Percentiles rank a stretch among this genome's conserved stretches.
Conservation (phyloP, 2,113 vertebrate genomes). For the Delphinapterus leucas region DNA sequence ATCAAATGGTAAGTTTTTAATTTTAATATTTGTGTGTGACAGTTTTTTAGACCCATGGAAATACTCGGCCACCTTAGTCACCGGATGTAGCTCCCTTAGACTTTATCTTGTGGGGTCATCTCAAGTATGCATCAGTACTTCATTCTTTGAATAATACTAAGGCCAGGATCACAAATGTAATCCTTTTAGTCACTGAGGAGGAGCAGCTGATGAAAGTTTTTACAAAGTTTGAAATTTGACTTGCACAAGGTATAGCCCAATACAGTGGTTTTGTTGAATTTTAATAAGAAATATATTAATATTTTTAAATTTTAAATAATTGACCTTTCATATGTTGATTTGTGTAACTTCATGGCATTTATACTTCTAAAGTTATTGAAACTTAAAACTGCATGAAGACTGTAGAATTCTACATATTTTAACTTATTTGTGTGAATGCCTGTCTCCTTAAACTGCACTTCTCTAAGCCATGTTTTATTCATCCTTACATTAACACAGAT, state of each 20-base stretch:
- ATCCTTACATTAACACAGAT: not conserved
- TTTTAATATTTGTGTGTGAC: not conserved
- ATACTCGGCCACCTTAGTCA: not conserved
- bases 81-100: not conserved
- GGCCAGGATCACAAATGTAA: not conserved
- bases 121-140: not conserved
- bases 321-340: not conserved
- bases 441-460: not conserved
- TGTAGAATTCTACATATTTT: not conserved
- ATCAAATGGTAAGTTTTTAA: not conserved
- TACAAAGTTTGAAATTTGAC: slow-evolving; percentile 32
- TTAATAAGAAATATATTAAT: not conserved
- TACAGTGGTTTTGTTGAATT: not conserved
- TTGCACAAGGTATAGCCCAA: not conserved
- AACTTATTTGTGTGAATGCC: not conserved
- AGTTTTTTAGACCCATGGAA: not conserved
- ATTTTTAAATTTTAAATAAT: slow-evolving; percentile 14
- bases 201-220: not conserved
- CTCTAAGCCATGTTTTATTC: slow-evolving; percentile 5
- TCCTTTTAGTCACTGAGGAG: not conserved
- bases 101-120: not conserved
- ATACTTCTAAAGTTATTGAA: slow-evolving; percentile 36
- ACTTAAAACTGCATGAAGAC: not conserved
- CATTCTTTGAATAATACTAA: slow-evolving; percentile 12
- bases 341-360: not conserved